Conservation (phyloP, 2,888 invertebrate genomes). For the Temnothorax rugatulus region DNA sequence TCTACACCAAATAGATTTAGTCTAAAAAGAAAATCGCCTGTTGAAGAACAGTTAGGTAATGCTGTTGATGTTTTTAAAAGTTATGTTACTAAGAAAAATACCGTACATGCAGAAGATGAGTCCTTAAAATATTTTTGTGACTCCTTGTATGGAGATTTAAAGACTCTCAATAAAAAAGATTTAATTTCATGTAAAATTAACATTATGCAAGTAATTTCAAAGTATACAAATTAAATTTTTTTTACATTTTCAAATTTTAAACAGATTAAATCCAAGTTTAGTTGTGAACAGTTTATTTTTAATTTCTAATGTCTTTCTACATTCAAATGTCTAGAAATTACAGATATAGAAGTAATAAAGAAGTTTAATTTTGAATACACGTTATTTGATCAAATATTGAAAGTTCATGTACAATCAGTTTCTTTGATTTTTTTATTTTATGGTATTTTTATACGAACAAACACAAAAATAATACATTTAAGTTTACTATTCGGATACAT, state of each 20-base stretch:
- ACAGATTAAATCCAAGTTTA: background rate
- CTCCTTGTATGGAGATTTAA: slow-evolving; percentile 17
- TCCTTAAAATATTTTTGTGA: slow-evolving; percentile 24
- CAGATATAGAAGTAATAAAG: too few relatives aligned
- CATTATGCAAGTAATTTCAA: slow-evolving; percentile 19
- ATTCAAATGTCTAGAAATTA: too few relatives aligned
- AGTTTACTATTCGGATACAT: too few relatives aligned
- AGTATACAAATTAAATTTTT: background rate
- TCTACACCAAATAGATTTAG: background rate
- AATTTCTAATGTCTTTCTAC: background rate
- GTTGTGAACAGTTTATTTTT: background rate
- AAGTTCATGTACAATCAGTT: too few relatives aligned
- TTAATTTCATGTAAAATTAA: slow-evolving; percentile 15
- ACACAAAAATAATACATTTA: too few relatives aligned
- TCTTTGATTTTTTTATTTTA: too few relatives aligned
- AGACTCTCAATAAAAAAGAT: slow-evolving; percentile 4
- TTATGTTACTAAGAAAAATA: slow-evolving; percentile 7
- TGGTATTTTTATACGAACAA: too few relatives aligned
- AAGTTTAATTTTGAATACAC: too few relatives aligned
- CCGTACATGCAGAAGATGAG: background rate
- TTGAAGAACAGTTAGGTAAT: background rate
- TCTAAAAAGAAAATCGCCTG: background rate
- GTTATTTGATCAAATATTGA: too few relatives aligned
- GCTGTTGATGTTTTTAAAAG: slow-evolving; percentile 12
- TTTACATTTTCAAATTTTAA: background rate